Percentiles rank a stretch among this genome's conserved stretches.
phyloP scores from a whole-genome alignment of 2,113 vertebrate genomes.

The Trematomus loennbergii region DNA sequence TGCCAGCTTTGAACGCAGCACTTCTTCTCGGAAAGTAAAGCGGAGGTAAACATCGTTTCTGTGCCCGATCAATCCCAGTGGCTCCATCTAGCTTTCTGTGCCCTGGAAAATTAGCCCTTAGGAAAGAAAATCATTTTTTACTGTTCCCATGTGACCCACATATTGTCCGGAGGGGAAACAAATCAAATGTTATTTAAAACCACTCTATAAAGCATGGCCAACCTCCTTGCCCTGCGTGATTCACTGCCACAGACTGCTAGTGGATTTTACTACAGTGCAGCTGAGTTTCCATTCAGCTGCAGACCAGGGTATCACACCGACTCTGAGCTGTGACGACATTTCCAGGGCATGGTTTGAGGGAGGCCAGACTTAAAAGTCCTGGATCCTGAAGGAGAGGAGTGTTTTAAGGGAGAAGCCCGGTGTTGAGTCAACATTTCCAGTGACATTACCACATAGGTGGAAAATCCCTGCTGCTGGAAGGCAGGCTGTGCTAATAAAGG shows the following conservation, averaged over 20 bases:
- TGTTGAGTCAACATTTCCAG: constrained; percentile 77
- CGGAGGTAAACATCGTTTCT: constrained; percentile 52
- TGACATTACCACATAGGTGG: constrained; percentile 50
- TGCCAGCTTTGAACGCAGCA: constrained; percentile 11
- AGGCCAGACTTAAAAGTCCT: constrained; percentile 48
- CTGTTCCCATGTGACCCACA: constrained; percentile 50
- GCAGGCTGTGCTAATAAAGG: constrained; percentile 52
- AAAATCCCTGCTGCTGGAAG: constrained; percentile 61
- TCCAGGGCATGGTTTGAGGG: constrained; percentile 1
- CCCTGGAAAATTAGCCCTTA: constrained; percentile 30
- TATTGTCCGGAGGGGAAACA: constrained; percentile 12
- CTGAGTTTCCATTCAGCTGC: constrained; percentile 55
- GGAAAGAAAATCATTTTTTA: constrained; percentile 50
- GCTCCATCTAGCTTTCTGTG: constrained; percentile 20
- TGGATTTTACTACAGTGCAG: constrained; percentile 42
- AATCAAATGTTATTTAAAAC: constrained; percentile 21
- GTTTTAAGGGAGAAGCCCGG: constrained; percentile 53
- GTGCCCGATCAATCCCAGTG: constrained; percentile 7
- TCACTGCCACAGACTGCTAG: constrained; percentile 32
- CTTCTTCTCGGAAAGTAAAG: constrained; percentile 57
- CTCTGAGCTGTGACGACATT: constrained; percentile 38
- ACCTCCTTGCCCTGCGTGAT: constrained; percentile 32
- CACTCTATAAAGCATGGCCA: constrained; percentile 38
- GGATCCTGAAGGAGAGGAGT: constrained; percentile 33
- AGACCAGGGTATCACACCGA: background rate